phyloP scores from a whole-genome alignment of 2,113 vertebrate species.

The Brachypteracias leptosomus region DNA sequence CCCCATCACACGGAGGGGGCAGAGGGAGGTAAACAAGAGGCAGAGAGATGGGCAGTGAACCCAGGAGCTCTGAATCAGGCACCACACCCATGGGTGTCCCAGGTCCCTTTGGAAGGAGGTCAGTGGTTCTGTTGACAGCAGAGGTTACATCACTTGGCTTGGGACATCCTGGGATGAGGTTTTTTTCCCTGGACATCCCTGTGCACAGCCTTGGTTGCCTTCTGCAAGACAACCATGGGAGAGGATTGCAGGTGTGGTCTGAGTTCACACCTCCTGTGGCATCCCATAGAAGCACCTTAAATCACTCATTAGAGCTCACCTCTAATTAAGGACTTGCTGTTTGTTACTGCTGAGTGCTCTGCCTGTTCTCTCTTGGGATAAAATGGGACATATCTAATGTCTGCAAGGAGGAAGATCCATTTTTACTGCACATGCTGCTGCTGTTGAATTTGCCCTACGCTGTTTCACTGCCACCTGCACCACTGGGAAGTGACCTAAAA shows the following conservation, averaged over 20 bases:
- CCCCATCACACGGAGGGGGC: not conserved
- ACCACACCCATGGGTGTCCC: not conserved
- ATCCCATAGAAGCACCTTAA: not conserved
- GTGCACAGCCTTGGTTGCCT: not conserved
- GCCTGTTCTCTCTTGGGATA: not conserved
- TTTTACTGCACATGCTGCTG: not conserved
- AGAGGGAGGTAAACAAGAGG: not conserved
- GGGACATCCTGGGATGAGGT: not conserved
- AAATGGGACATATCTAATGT: not conserved
- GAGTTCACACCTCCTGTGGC: not conserved
- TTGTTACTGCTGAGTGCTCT: not conserved
- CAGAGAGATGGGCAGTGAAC: not conserved
- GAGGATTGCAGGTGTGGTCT: not conserved
- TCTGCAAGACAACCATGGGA: fast-evolving
- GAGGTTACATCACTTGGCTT: fast-evolving
- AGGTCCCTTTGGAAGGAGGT: not conserved
- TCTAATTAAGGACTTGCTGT: not conserved
- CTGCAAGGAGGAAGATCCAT: not conserved
- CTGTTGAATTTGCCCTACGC: not conserved
- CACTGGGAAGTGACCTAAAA: not conserved
- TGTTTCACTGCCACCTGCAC: not conserved
- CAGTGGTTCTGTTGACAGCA: not conserved
- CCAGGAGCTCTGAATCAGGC: not conserved
- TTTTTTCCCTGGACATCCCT: not conserved
- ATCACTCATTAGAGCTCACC: not conserved